Evolutionary conservation across 2,797 vertebrate species (phyloP), one percentile per base, ranked within the genome.

Genomic region (Ctenosaura bakeri): DNA sequence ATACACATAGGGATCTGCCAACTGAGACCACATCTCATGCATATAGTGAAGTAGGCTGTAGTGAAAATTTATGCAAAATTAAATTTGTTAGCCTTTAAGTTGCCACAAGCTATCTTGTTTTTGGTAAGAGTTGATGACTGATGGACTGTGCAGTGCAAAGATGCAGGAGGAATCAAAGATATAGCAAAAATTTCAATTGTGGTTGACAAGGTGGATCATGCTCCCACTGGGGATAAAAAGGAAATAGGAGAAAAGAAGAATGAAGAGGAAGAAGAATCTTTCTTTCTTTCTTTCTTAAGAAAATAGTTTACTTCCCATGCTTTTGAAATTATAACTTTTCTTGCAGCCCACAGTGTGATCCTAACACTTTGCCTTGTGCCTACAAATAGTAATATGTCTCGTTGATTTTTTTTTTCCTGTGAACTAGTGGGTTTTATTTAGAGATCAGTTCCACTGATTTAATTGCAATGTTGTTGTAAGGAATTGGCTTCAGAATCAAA

Each of bases 371-470:
- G 42, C 77, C 24, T 26, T 78, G 29, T 78, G 22, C 24, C 42
- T 78, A 24, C 4, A 42, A 78, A 24, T 50, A 78, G 24, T 78
- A 13, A 46, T 56, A 6, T 59, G 29, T 56, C 46, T 64, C n/a
- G 32, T 12, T 90, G 74, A 79, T n/a, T 32, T 52, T 35, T 24
- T 29, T 64, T 24, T 85, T 86, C 38, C 38, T 46, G 38, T 42
- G 14, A 46, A 81, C 16, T 29, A 66, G 62, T 69, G 10, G 7
- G 2, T 71, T 54, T 81, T 29, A 59, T 29, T 73, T 74, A 29
- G 38, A 83, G 76, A 89, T 85, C 71, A 73, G 83, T 73, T 64
- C 26, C 10, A 22, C 66, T 16, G 10, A 52, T 69, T 87, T 87
- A 52, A 83, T 35, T 52, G 83, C 69, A 74, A 64, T 50, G 24